Conservation (phyloP, 2,797 vertebrate genomes). For the Sebastes variabilis region DNA sequence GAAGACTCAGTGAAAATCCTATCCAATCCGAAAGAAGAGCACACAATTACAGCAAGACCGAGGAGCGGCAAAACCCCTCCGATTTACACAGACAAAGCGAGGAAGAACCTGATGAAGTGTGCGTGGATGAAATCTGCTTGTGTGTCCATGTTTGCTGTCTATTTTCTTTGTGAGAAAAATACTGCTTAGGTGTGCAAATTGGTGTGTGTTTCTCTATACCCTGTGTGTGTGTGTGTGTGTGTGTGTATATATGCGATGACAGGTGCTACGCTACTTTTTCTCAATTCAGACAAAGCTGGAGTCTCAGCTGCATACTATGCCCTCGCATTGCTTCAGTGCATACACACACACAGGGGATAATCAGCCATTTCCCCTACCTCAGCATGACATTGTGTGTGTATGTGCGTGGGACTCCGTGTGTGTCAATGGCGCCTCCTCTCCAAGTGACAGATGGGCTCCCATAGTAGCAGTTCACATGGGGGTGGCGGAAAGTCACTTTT, state of each 20-base stretch:
- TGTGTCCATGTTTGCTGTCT: background rate
- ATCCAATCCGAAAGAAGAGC: background rate
- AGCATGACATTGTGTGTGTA: constrained; percentile 55
- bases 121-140: constrained; percentile 4
- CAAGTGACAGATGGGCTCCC: constrained; percentile 76
- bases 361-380: constrained; percentile 69
- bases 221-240: background rate
- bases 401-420: constrained; percentile 27
- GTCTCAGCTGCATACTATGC: constrained; percentile 39
- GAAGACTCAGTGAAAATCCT: constrained; percentile 17
- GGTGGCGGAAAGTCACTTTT: constrained; percentile 67
- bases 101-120: background rate
- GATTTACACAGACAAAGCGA: constrained; percentile 1
- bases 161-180: constrained; percentile 5
- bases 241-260: background rate
- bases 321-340: constrained; percentile 58
- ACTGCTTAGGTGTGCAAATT: constrained; percentile 15
- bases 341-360: constrained; percentile 52
- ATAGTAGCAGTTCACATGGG: constrained; percentile 61
- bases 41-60: background rate
- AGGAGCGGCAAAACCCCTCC: background rate
- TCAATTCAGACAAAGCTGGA: constrained; percentile 43
- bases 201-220: background rate
- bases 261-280: constrained; percentile 27
- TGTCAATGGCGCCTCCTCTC: constrained; percentile 53